Base-by-base conservation (phyloP, 2,888 invertebrate genomes). In the Acleris sparsana region DNA sequence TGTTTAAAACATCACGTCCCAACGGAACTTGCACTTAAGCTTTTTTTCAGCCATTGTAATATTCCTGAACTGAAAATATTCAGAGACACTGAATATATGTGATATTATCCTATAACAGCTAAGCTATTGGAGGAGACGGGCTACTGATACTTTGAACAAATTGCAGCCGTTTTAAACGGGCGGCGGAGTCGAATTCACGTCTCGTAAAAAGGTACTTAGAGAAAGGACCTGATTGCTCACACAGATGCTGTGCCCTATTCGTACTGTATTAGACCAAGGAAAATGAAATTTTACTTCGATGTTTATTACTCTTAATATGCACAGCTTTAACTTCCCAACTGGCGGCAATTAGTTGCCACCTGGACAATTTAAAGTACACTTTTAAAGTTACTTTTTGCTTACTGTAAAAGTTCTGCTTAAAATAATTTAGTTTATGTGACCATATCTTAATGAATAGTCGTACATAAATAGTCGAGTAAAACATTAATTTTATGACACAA, bases 111-210 rank as follows among this genome's bases (percentile, higher is more conserved):
- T 65, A 57, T 58, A 63, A 57, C 59, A 52, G 53, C 57, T 33
- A 55, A 58, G 60, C 53, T 29, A 51, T 39, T 20, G 16, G 62
- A 64, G 46, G 48, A 65, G 39, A 60, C 63, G 33, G 63, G 60
- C 57, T 52, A 44, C 63, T 69, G 63, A 62, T 63, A 65, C 70
- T 71, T 67, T 64, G 62, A 63, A 71, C 68, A 71, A 72, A 71
- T 74, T 72, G 72, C 70, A 70, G 63, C 52, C 72, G 68, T 70
- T 69, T 62, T 49, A 51, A 70, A 63, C 49, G 61, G 59, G 56
- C 62, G 71, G 72, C 49, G 69, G 63, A 69, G 67, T 68, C 63
- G 67, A 68, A 74, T 72, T 71, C 72, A 70, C 72, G 69, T 70
- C 53, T 71, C 62, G 69, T 71, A 70, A 73, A 72, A 70, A 70